These are phyloP conservation scores for Gallinago nigripennis DNA, from an alignment of 2,797 vertebrate genomes.

Conservation along the genomic window DNA sequence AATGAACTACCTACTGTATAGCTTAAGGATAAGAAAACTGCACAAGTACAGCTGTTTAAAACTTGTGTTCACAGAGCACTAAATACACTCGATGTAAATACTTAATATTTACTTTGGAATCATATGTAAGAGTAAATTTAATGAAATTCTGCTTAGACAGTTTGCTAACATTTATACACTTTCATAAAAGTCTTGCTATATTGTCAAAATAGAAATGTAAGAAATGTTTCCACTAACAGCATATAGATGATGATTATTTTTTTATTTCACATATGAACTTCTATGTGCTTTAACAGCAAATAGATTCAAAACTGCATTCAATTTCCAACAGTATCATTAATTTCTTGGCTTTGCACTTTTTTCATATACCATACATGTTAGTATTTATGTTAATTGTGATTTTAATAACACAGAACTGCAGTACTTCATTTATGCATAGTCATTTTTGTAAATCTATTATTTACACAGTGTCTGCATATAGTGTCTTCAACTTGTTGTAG, in stretches of 20 bases:
- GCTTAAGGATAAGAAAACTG: slow-evolving; percentile 69
- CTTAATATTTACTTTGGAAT: slow-evolving; percentile 74
- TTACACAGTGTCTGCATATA: neutral
- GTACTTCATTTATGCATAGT: neutral
- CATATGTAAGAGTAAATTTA: slow-evolving; percentile 45
- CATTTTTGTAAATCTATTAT: neutral
- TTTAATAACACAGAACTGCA: neutral
- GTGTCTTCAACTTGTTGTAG: neutral
- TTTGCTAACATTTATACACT: neutral
- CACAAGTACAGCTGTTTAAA: slow-evolving; percentile 77
- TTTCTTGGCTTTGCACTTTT: neutral
- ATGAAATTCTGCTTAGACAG: slow-evolving; percentile 46
- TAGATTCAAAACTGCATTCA: neutral
- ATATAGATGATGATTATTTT: neutral
- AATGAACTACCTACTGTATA: slow-evolving; percentile 80
- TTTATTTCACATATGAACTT: neutral
- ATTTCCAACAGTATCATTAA: neutral
- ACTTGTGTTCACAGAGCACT: slow-evolving; percentile 62
- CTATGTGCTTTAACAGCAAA: slow-evolving; percentile 28
- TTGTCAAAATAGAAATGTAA: slow-evolving; percentile 43
- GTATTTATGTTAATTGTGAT: neutral
- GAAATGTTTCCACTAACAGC: slow-evolving; percentile 12
- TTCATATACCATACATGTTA: neutral
- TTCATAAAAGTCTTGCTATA: slow-evolving; percentile 47
- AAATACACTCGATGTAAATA: slow-evolving; percentile 74